phyloP scores from a whole-genome alignment of 2,888 invertebrate species.

The Sphaeridia pumilis region DNA sequence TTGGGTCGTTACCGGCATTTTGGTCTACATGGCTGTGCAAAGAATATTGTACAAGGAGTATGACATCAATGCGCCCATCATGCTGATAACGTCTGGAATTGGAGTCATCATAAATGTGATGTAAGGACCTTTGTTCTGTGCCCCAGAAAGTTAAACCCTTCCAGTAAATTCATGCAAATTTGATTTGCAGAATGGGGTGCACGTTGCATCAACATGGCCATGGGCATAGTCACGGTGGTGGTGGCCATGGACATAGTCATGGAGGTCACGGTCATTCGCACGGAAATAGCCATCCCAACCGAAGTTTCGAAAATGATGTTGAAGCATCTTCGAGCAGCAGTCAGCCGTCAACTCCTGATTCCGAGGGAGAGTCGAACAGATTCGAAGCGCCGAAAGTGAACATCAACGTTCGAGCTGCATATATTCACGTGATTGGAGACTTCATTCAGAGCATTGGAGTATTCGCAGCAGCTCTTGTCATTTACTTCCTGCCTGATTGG shows the following conservation, averaged over 20 bases:
- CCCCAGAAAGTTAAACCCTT: not conserved
- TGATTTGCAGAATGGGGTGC: constrained; percentile 76
- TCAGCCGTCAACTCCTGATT: not conserved
- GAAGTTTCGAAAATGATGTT: too few species aligned
- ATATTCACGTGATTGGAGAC: constrained; percentile 92
- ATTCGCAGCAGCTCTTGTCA: constrained; percentile 76
- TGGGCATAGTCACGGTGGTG: constrained; percentile 48
- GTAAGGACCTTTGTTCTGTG: too few species aligned
- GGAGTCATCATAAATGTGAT: constrained; percentile 89
- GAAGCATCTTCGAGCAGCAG: constrained; percentile 4
- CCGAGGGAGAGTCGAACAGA: not conserved
- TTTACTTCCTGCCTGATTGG: constrained; percentile 84
- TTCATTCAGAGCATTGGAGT: constrained; percentile 91
- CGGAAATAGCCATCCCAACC: constrained; percentile 3
- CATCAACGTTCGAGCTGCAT: constrained; percentile 89
- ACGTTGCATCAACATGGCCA: constrained; percentile 82
- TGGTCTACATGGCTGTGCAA: constrained; percentile 84
- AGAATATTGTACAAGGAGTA: constrained; percentile 69
- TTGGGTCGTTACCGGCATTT: constrained; percentile 93
- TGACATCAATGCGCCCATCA: constrained; percentile 66
- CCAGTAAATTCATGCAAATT: not conserved
- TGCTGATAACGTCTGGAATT: constrained; percentile 85
- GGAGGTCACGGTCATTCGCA: constrained; percentile 36
- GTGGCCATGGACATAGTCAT: constrained; percentile 36
- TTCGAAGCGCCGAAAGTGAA: constrained; percentile 43